These are phyloP conservation scores for Bicyclus anynana DNA, from an alignment of 1,140 invertebrate species.

Conservation along the genomic window DNA sequence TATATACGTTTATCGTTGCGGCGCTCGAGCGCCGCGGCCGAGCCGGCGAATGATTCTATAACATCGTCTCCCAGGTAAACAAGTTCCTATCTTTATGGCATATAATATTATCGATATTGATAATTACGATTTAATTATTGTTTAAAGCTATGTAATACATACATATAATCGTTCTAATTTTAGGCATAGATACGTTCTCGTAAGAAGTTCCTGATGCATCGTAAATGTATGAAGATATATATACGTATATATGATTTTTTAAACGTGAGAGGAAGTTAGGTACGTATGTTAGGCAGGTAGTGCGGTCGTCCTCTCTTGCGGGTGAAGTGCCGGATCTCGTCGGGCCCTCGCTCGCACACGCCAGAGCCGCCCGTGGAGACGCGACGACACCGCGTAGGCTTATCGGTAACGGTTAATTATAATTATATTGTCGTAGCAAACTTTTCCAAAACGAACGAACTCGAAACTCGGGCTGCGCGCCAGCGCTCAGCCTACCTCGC, in stretches of 20 bases:
- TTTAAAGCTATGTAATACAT: conserved; percentile 79
- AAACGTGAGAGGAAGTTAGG: conserved; percentile 72
- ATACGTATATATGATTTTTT: conserved; percentile 77
- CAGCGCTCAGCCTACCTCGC: conserved; percentile 82
- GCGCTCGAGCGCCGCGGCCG: conserved; percentile 55
- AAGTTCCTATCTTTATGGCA: conserved; percentile 82
- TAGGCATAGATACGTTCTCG: conserved; percentile 78
- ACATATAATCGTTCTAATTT: conserved; percentile 79
- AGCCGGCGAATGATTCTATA: conserved; percentile 51
- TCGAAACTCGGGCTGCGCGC: conserved; percentile 82
- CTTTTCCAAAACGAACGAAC: conserved; percentile 83
- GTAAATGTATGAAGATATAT: conserved; percentile 77
- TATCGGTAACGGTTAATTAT: conserved; percentile 75
- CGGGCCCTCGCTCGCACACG: conserved; percentile 32
- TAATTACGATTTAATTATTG: conserved; percentile 79
- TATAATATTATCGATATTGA: conserved; percentile 79
- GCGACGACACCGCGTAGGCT: conserved; percentile 75
- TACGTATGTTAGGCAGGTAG: conserved; percentile 74
- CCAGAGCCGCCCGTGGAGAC: conserved; percentile 63
- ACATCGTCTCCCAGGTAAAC: conserved; percentile 80
- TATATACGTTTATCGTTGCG: conserved; percentile 73
- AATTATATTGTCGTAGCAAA: conserved; percentile 78
- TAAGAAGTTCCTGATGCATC: conserved; percentile 78
- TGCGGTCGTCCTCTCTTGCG: conserved; percentile 68
- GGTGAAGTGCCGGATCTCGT: no score